phyloP scores from a whole-genome alignment of 2,888 invertebrate species.

The Phaonia tiefii region DNA sequence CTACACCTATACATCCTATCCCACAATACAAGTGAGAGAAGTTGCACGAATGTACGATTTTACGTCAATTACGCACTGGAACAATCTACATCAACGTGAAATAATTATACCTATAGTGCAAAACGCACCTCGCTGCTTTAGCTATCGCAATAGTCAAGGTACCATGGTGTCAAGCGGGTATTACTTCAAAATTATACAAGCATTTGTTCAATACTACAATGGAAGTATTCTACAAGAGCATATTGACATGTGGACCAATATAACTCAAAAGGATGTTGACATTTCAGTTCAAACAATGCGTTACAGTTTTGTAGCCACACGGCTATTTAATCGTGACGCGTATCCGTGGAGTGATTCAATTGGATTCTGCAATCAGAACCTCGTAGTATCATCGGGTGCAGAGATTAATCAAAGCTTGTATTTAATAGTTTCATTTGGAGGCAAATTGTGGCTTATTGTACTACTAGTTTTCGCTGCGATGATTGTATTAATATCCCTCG shows the following conservation, averaged over 20 bases:
- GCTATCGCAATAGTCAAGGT: constrained; percentile 58
- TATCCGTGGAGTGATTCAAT: constrained; percentile 42
- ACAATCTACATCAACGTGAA: too few relatives aligned
- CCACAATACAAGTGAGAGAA: too few relatives aligned
- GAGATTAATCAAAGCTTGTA: too few relatives aligned
- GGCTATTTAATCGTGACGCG: not conserved
- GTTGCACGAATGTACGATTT: constrained; percentile 60
- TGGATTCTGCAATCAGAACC: constrained; percentile 68
- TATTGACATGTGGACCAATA: constrained; percentile 27
- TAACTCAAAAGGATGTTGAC: not conserved
- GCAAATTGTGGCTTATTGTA: too few relatives aligned
- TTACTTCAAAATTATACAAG: constrained; percentile 67
- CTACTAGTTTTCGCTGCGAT: too few relatives aligned
- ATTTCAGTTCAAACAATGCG: not conserved
- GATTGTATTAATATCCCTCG: too few relatives aligned
- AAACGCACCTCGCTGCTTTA: constrained; percentile 53
- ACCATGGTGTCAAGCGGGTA: constrained; percentile 69
- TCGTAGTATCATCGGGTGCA: constrained; percentile 71
- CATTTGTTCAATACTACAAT: constrained; percentile 70
- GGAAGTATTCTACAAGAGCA: constrained; percentile 56
- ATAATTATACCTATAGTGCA: not conserved
- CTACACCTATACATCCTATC: constrained; percentile 71
- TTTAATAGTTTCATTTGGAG: too few relatives aligned
- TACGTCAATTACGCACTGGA: not conserved
- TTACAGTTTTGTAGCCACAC: not conserved